Conservation (phyloP, 2,797 vertebrate genomes). For the Lindbergichthys nudifrons region DNA sequence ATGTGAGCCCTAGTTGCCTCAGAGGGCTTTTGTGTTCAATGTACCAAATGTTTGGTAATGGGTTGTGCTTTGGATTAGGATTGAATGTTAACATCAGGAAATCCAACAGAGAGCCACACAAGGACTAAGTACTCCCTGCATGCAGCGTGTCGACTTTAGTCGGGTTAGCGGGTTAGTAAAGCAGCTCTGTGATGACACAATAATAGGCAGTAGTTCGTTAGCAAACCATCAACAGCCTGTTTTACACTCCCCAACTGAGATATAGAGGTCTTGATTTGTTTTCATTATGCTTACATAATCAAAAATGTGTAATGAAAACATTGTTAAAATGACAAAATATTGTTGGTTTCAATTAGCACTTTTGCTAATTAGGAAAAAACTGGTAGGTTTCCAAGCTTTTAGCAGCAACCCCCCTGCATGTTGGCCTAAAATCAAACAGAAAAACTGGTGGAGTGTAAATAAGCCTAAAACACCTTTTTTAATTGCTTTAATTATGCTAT, state of each 20-base stretch:
- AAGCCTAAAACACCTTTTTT: neutral
- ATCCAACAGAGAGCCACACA: neutral
- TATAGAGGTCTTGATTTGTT: neutral
- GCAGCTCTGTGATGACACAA: too few species aligned
- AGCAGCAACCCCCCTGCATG: neutral
- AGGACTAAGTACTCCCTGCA: neutral
- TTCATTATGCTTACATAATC: neutral
- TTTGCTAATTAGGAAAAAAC: neutral
- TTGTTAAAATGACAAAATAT: neutral
- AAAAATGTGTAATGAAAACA: neutral
- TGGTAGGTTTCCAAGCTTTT: neutral
- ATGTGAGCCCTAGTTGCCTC: conserved; percentile 12
- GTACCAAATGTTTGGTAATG: neutral
- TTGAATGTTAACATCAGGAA: conserved; percentile 13
- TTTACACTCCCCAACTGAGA: neutral
- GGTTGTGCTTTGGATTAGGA: conserved; percentile 7
- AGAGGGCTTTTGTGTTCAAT: conserved; percentile 12
- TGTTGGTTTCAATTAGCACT: conserved; percentile 9
- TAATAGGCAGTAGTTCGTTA: too few species aligned
- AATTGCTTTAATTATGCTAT: neutral
- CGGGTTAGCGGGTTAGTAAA: neutral
- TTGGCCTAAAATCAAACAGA: neutral
- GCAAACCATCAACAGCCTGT: neutral
- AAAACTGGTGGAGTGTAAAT: neutral
- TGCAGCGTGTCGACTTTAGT: neutral